Evolutionary conservation across 1,140 invertebrate species (phyloP).

Genomic region (Oryzaephilus surinamensis): DNA sequence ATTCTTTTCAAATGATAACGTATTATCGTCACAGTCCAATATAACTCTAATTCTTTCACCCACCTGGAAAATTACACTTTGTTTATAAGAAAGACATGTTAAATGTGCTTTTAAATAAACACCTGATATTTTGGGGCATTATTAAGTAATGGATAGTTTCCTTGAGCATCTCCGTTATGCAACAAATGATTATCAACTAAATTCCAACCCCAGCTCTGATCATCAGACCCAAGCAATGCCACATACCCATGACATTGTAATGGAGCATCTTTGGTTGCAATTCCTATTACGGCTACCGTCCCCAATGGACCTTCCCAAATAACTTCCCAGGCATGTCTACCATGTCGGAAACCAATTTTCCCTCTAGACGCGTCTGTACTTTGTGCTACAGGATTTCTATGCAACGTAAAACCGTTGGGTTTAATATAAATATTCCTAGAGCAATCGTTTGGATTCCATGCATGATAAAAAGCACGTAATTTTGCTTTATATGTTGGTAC

Average conservation of each 20-base stretch:
- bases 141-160: constrained; percentile 90
- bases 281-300: constrained; percentile 89
- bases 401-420: constrained; percentile 93
- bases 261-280: constrained; percentile 89
- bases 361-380: constrained; percentile 94
- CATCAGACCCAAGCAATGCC: constrained; percentile 85
- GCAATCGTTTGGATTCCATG: constrained; percentile 96
- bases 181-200: constrained; percentile 94
- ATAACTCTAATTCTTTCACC: constrained; percentile 95
- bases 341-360: constrained; percentile 88
- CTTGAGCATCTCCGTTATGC: constrained; percentile 93
- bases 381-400: constrained; percentile 95
- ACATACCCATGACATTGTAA: constrained; percentile 90
- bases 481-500: constrained; percentile 89
- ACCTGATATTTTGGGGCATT: constrained; percentile 98
- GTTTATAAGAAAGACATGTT: constrained; percentile 1
- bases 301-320: constrained; percentile 98
- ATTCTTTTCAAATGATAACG: constrained; percentile 96
- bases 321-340: constrained; percentile 96
- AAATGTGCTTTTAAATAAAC: constrained; percentile 18
- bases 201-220: constrained; percentile 99
- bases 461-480: constrained; percentile 85
- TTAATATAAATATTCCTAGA: constrained; percentile 96
- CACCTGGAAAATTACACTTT: constrained; percentile 52
- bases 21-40: constrained; percentile 94